Evolutionary conservation across 2,888 invertebrate species (phyloP).

Genomic region (Zhuqinia jingwanae): DNA sequence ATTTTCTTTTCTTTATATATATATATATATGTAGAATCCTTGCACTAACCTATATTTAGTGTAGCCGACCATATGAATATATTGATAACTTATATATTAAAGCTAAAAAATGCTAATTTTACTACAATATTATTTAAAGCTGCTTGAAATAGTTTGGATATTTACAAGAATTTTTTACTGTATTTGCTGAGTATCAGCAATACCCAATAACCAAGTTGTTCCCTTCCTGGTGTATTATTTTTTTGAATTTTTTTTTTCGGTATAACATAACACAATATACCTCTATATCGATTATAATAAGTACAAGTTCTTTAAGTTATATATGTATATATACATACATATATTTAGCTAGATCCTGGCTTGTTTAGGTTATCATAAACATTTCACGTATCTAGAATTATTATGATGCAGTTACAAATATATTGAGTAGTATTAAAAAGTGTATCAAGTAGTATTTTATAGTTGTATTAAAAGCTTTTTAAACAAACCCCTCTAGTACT

Average conservation of each 20-base stretch:
- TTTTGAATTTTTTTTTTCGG: constrained; percentile 13
- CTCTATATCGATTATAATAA: constrained; percentile 1
- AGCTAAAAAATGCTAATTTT: constrained; percentile 33
- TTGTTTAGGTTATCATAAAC: neutral
- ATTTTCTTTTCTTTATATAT: neutral
- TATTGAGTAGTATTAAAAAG: constrained; percentile 22
- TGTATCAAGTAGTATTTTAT: neutral
- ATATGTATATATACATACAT: neutral
- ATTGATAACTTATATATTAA: constrained; percentile 12
- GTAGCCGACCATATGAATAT: too few relatives aligned
- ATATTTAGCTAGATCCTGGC: neutral
- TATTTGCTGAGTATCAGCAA: constrained; percentile 64
- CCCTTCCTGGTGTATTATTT: constrained; percentile 66
- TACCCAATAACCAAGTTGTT: constrained; percentile 71
- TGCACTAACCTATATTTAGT: neutral
- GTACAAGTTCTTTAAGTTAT: constrained; percentile 29
- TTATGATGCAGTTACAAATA: constrained; percentile 22
- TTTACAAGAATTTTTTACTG: constrained; percentile 31
- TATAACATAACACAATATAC: too few relatives aligned
- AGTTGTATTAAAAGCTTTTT: too few relatives aligned
- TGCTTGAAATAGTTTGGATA: constrained; percentile 1
- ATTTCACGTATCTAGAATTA: neutral
- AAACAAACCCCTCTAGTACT: neutral
- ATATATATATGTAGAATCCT: neutral
- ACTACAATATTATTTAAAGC: constrained; percentile 10